Evolutionary conservation across 2,888 invertebrate genomes (phyloP), one percentile per base, ranked within the genome.

Genomic region (Palloptera scutellata): DNA sequence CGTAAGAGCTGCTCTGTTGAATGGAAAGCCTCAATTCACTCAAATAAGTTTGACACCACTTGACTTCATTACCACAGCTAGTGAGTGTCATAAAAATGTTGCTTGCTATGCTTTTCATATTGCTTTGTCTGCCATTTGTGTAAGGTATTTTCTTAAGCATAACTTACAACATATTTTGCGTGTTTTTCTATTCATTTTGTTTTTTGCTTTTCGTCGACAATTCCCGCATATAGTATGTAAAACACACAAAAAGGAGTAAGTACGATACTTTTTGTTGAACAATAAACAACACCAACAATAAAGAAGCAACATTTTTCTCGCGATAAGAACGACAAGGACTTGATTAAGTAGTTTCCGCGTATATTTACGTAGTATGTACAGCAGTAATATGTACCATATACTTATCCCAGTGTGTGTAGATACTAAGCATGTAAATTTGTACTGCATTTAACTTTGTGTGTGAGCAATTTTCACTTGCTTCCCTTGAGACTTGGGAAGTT

Each of bases 341-440:
- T 81, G 81, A 81, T 81, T 81, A 81, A 81, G 81, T 81, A 81
- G 81, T 80, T 81, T 80, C 74, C 76, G 76, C 74, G 79, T 79
- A 76, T 77, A 78, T 48, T 48, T 48, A n/a, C 11, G 10, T 48
- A n/a, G 1, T 45, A n/a, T 45, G 45, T 48, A 5, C 11, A 48
- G 11, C 48, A n/a, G 9, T 48, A 2, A 11, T 1, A n/a, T 8
- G 30, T n/a, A n/a, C n/a, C n/a, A n/a, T n/a, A 30, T 30, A 30
- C 6, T 30, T 30, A 30, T 30, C 30, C 30, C 30, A 4, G 30
- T 30, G 30, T 30, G 30, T 30, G 30, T 30, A 4, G 30, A 6
- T 30, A 30, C 6, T 48, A 15, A 10, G 11, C 11, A 6, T 48
- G 48, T 48, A 15, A 10, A 1, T 11, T 48, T 48, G 48, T 11